Conservation (phyloP, 2,113 vertebrate genomes). For the Lagopus leucura region DNA sequence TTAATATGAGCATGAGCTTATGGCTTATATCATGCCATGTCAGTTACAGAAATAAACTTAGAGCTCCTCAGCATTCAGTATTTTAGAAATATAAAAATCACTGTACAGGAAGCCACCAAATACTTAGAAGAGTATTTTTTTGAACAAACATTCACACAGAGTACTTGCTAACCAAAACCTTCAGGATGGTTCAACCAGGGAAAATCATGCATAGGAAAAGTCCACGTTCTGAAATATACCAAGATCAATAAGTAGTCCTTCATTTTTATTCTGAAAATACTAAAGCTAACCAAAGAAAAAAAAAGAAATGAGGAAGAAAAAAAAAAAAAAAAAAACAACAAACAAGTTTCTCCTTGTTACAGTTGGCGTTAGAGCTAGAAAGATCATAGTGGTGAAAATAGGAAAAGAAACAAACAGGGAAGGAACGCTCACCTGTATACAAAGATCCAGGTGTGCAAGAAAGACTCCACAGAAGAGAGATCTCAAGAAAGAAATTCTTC, state of each 20-base stretch:
- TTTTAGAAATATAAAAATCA: neutral
- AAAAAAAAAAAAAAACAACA: neutral
- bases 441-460: no score
- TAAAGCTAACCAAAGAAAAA: neutral
- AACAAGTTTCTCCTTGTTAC: neutral
- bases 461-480: no score
- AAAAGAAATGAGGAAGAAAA: neutral
- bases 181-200: neutral
- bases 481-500: no score
- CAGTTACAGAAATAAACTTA: neutral
- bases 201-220: neutral
- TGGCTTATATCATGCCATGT: neutral
- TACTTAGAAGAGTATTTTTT: neutral
- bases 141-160: neutral
- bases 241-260: neutral
- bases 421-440: no score
- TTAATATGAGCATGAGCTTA: slow-evolving; percentile 18
- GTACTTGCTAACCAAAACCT: neutral
- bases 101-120: neutral
- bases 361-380: no score
- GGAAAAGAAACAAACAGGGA: no score
- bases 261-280: neutral
- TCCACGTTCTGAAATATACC: neutral
- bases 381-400: no score
- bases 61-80: slow-evolving; percentile 2